These are phyloP conservation scores for Phalera bucephala DNA, from an alignment of 2,888 invertebrate genomes.

Conservation along the genomic window DNA sequence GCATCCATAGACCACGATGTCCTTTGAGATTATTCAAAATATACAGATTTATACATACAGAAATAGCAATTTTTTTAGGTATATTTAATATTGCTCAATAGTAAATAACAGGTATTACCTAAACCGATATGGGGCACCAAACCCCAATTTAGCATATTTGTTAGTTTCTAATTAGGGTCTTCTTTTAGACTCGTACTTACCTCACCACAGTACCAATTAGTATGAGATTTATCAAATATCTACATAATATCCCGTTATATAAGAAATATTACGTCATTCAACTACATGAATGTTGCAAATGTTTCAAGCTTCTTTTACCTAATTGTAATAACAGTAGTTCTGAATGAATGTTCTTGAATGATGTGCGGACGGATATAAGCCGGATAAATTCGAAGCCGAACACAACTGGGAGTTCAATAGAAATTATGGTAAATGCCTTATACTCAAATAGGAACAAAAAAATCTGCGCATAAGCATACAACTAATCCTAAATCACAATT, in stretches of 20 bases:
- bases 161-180: too few relatives aligned
- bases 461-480: constrained; percentile 4
- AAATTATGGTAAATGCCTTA: constrained; percentile 7
- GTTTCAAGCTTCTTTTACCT: background rate
- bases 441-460: constrained; percentile 20
- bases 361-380: constrained; percentile 29
- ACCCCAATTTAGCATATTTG: background rate
- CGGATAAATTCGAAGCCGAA: constrained; percentile 15
- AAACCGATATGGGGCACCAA: too few relatives aligned
- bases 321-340: constrained; percentile 10
- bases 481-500: constrained; percentile 3
- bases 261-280: background rate
- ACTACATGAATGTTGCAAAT: constrained; percentile 4
- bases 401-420: constrained; percentile 5
- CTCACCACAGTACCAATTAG: background rate
- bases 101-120: background rate
- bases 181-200: background rate
- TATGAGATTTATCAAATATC: background rate
- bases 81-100: background rate
- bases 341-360: constrained; percentile 6
- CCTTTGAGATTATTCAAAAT: too few relatives aligned
- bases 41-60: background rate
- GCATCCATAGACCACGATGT: too few relatives aligned
- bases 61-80: background rate
- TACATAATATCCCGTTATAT: background rate